These are phyloP conservation scores for Lasioglossum pauxillum DNA, from an alignment of 2,888 invertebrate species.

Conservation along the genomic window DNA sequence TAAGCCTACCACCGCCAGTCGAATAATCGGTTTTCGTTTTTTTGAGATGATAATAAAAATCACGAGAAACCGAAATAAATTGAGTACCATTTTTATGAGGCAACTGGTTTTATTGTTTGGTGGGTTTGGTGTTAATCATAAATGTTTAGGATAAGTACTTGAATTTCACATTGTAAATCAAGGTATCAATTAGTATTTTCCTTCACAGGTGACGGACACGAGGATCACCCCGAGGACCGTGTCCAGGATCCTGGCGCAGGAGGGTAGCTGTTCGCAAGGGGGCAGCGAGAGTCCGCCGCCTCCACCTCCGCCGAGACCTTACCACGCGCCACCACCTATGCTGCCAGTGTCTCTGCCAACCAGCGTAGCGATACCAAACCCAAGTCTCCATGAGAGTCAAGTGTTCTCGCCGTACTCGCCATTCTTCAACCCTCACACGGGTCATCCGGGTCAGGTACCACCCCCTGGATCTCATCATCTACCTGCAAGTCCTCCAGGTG, in stretches of 20 bases:
- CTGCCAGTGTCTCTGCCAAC: constrained; percentile 96
- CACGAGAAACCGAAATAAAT: not conserved
- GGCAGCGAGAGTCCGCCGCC: constrained; percentile 84
- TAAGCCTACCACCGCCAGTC: not conserved
- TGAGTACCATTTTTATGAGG: not conserved
- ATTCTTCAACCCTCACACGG: constrained; percentile 89
- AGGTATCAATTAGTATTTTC: constrained; percentile 60
- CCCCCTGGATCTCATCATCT: constrained; percentile 83
- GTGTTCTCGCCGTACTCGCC: constrained; percentile 96
- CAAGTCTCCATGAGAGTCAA: constrained; percentile 97
- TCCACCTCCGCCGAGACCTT: constrained; percentile 88
- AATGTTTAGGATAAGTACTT: not conserved
- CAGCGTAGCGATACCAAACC: constrained; percentile 98
- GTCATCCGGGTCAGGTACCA: constrained; percentile 83
- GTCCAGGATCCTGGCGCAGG: constrained; percentile 93
- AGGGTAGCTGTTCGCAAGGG: constrained; percentile 90
- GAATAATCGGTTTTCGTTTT: not conserved
- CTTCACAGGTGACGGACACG: constrained; percentile 91
- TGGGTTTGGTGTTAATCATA: not conserved
- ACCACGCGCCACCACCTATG: constrained; percentile 92
- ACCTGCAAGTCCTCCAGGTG: constrained; percentile 88
- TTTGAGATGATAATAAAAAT: too few species aligned
- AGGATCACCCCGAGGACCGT: constrained; percentile 96
- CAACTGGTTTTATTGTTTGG: not conserved
- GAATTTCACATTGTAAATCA: constrained; percentile 49